Percentiles rank a stretch among this genome's conserved stretches.
phyloP scores from a whole-genome alignment of 2,113 vertebrate species.

The Perccottus glenii region DNA sequence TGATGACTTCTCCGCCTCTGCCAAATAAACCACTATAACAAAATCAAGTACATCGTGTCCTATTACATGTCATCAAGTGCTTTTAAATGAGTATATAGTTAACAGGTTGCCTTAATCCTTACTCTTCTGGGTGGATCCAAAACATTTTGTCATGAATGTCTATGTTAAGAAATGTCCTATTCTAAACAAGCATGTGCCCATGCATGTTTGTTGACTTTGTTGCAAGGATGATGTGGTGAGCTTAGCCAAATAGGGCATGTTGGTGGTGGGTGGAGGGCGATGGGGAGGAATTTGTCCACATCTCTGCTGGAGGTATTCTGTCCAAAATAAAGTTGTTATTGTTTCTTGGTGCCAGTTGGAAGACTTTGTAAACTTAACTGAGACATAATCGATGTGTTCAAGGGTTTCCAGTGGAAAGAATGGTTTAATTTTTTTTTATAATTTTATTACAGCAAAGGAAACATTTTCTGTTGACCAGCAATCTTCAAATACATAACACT shows the following conservation, averaged over 20 bases:
- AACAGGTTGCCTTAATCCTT: constrained; percentile 45
- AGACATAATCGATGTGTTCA: constrained; percentile 18
- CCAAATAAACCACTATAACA: constrained; percentile 26
- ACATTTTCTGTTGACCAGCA: constrained; percentile 11
- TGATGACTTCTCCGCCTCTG: constrained; percentile 26
- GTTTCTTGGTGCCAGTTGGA: constrained; percentile 45
- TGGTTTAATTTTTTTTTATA: constrained; percentile 25
- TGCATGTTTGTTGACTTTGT: constrained; percentile 73
- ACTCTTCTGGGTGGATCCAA: constrained; percentile 54
- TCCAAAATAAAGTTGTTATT: constrained; percentile 38
- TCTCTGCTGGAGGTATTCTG: constrained; percentile 55
- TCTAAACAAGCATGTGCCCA: constrained; percentile 61
- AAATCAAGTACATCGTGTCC: constrained; percentile 9
- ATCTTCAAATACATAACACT: not conserved
- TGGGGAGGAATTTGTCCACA: constrained; percentile 40
- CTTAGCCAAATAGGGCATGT: constrained; percentile 67
- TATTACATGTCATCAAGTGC: constrained; percentile 9
- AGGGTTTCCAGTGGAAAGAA: constrained; percentile 28
- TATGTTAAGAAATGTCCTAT: constrained; percentile 48
- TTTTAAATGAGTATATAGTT: constrained; percentile 27
- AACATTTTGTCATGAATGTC: constrained; percentile 48
- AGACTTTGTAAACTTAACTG: constrained; percentile 35
- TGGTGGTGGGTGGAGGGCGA: constrained; percentile 51
- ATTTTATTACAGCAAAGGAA: constrained; percentile 18
- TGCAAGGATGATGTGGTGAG: constrained; percentile 65